Conservation (phyloP, 2,888 invertebrate species). For the Rhamphomyia laevipes region DNA sequence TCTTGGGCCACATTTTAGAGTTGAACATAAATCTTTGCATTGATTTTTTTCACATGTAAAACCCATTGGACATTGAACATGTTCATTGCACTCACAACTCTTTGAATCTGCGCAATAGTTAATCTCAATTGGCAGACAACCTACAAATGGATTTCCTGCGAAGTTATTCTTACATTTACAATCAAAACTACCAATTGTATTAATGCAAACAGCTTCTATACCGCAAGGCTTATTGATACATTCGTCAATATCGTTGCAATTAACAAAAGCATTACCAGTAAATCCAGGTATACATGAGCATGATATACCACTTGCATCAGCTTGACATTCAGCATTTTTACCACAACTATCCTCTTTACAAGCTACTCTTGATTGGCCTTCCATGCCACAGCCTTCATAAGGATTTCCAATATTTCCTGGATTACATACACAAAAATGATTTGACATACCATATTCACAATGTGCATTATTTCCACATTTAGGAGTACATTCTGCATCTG, state of each 20-base stretch:
- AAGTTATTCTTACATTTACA: slow-evolving; percentile 78
- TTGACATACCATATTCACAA: slow-evolving; percentile 64
- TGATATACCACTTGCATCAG: slow-evolving; percentile 60
- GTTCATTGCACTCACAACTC: slow-evolving; percentile 57
- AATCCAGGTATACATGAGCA: slow-evolving; percentile 76
- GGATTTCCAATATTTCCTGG: slow-evolving; percentile 79
- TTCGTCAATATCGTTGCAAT: slow-evolving; percentile 75
- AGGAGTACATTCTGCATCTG: slow-evolving; percentile 69
- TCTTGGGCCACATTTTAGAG: slow-evolving; percentile 66
- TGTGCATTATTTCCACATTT: slow-evolving; percentile 72
- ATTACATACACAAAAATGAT: slow-evolving; percentile 71
- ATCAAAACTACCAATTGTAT: slow-evolving; percentile 77
- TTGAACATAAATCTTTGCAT: slow-evolving; percentile 67
- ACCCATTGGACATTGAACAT: slow-evolving; percentile 63
- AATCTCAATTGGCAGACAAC: slow-evolving; percentile 60
- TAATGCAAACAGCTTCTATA: slow-evolving; percentile 77
- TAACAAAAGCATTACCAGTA: slow-evolving; percentile 76
- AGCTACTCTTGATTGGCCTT: slow-evolving; percentile 51
- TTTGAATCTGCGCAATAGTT: slow-evolving; percentile 57
- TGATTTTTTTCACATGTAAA: slow-evolving; percentile 59
- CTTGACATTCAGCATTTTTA: slow-evolving; percentile 64
- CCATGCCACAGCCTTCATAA: slow-evolving; percentile 60
- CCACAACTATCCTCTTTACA: slow-evolving; percentile 67
- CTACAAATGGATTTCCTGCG: slow-evolving; percentile 77
- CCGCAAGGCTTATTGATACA: slow-evolving; percentile 70